These are phyloP conservation scores for Tychaedon coryphoeus DNA, from an alignment of 2,113 vertebrate genomes.

Conservation along the genomic window DNA sequence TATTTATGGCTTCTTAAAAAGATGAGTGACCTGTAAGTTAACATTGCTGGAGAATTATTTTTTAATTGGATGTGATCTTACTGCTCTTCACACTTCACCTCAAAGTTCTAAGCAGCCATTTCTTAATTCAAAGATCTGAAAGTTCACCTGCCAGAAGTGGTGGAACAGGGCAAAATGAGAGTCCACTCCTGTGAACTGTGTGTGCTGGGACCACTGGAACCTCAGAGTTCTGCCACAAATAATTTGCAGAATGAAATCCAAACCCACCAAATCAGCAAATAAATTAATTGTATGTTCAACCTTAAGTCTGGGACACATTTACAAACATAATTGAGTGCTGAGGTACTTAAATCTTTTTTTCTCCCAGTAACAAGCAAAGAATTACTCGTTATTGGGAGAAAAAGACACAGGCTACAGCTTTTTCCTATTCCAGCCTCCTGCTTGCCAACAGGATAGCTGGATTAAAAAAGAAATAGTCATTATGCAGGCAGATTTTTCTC, in stretches of 20 bases:
- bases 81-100: constrained; percentile 3
- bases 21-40: constrained; percentile 56
- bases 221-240: background rate
- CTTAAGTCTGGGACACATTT: background rate
- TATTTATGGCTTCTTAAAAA: constrained; percentile 65
- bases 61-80: constrained; percentile 64
- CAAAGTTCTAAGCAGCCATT: background rate
- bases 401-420: background rate
- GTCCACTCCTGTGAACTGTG: background rate
- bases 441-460: background rate
- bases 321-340: background rate
- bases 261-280: background rate
- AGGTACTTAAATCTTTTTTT: background rate
- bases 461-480: background rate
- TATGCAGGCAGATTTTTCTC: background rate
- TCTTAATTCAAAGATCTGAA: background rate
- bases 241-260: background rate
- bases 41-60: constrained; percentile 49
- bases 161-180: background rate
- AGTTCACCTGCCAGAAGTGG: background rate
- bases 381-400: background rate
- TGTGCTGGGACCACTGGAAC: background rate
- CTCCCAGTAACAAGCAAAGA: background rate
- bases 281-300: background rate
- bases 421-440: background rate